Conservation (phyloP, 2,797 vertebrate genomes). For the Enteromius fasciolatus region DNA sequence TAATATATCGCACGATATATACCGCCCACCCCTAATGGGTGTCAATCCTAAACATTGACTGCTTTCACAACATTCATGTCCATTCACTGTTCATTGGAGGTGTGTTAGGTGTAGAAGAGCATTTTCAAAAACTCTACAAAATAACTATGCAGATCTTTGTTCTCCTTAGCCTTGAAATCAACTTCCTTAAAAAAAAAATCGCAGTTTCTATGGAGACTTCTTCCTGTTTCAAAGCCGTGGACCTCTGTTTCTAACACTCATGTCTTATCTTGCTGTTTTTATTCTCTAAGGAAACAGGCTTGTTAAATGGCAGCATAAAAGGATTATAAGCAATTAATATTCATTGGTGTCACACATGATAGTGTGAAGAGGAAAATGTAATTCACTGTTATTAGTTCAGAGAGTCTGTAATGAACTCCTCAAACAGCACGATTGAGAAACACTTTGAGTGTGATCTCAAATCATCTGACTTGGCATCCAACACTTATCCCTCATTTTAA, state of each 20-base stretch:
- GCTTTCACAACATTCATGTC: too few relatives aligned
- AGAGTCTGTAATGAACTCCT: background rate
- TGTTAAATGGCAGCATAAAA: constrained; percentile 41
- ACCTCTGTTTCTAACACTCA: constrained; percentile 25
- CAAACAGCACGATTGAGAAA: constrained; percentile 6
- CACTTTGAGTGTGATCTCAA: constrained; percentile 22
- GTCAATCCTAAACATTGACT: too few relatives aligned
- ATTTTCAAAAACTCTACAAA: background rate
- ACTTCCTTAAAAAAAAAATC: constrained; percentile 51
- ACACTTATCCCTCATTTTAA: background rate
- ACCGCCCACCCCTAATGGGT: too few relatives aligned
- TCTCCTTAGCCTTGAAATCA: constrained; percentile 47
- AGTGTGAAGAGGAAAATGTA: constrained; percentile 30
- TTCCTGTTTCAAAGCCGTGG: constrained; percentile 48
- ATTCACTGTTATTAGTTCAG: constrained; percentile 26
- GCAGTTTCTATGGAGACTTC: constrained; percentile 61
- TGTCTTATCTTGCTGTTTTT: constrained; percentile 25
- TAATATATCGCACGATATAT: too few relatives aligned
- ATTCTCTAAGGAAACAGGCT: constrained; percentile 18
- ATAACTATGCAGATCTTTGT: constrained; percentile 28
- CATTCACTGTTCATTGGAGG: too few relatives aligned
- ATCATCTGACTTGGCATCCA: constrained; percentile 3
- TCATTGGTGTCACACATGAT: constrained; percentile 43
- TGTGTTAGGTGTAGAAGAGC: background rate
- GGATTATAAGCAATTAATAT: constrained; percentile 45